phyloP scores from a whole-genome alignment of 1,140 invertebrate species.

The Drosophila bocki region DNA sequence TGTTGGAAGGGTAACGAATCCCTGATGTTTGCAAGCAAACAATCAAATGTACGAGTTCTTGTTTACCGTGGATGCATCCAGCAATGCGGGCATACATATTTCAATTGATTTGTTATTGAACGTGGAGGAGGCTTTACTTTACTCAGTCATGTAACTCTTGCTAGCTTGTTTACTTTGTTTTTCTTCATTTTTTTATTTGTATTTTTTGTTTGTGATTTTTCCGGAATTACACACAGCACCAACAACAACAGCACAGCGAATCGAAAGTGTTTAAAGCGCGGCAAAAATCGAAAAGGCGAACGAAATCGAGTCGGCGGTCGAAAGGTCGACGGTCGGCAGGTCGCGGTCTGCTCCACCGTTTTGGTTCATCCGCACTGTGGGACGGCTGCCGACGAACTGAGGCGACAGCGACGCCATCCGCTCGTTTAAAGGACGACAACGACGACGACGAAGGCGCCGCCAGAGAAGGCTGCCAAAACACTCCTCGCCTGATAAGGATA shows the following conservation, averaged over 20 bases:
- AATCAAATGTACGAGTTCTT: conserved; percentile 23
- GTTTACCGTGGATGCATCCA: conserved; percentile 43
- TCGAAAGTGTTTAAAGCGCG: conserved; percentile 35
- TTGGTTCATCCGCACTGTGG: conserved; percentile 70
- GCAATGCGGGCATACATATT: conserved; percentile 27
- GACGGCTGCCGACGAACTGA: conserved; percentile 80
- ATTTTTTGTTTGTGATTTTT: not conserved
- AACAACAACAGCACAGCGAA: conserved; percentile 5
- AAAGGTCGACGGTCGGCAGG: conserved; percentile 25
- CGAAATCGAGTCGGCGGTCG: conserved; percentile 26
- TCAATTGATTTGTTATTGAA: conserved; percentile 48
- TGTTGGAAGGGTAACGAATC: conserved; percentile 17
- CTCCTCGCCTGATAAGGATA: conserved; percentile 69
- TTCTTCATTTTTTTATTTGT: not conserved
- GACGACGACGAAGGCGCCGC: conserved; percentile 47
- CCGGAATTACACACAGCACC: conserved; percentile 19
- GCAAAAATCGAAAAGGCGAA: conserved; percentile 23
- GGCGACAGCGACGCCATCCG: conserved; percentile 29
- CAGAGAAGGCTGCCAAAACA: conserved; percentile 51
- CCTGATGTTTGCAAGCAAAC: conserved; percentile 38
- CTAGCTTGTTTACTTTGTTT: conserved; percentile 34
- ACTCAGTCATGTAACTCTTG: conserved; percentile 33
- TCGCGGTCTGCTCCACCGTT: conserved; percentile 32
- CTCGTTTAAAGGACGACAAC: conserved; percentile 72
- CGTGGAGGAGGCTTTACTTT: conserved; percentile 34